These are phyloP conservation scores for Oreohelix idahoensis DNA, from an alignment of 1,140 invertebrate species.

Conservation along the genomic window DNA sequence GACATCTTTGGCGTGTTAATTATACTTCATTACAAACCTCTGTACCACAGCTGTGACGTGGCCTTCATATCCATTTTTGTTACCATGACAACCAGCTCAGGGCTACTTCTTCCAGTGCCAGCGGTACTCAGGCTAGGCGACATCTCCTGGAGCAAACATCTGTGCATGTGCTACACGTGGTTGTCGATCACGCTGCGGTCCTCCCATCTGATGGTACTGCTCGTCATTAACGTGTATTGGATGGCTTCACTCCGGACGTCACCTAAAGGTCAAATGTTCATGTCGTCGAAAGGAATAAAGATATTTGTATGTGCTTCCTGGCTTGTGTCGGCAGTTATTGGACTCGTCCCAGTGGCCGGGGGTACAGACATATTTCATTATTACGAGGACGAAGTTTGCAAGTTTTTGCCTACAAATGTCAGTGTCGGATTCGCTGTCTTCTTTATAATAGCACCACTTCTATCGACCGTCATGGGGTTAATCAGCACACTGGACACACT, in stretches of 20 bases:
- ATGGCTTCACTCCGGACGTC: conserved; percentile 48
- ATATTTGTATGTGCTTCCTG: conserved; percentile 48
- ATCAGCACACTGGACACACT: conserved; percentile 50
- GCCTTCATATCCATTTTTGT: conserved; percentile 51
- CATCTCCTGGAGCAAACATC: conserved; percentile 36
- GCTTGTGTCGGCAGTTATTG: conserved; percentile 49
- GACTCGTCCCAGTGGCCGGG: conserved; percentile 50
- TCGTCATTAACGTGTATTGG: conserved; percentile 55
- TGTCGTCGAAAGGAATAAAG: conserved; percentile 50
- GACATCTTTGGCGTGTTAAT: conserved; percentile 49
- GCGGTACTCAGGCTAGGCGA: conserved; percentile 40
- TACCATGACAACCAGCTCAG: conserved; percentile 46
- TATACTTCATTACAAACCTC: conserved; percentile 52
- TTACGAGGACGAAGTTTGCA: conserved; percentile 39
- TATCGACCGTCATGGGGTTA: conserved; percentile 43
- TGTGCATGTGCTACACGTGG: conserved; percentile 48
- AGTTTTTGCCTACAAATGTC: conserved; percentile 51
- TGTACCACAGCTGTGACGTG: conserved; percentile 56
- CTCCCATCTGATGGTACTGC: conserved; percentile 46
- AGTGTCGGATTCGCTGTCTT: conserved; percentile 50
- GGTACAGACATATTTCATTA: conserved; percentile 24
- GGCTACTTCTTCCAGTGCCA: conserved; percentile 48
- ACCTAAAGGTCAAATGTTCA: conserved; percentile 48
- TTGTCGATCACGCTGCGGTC: conserved; percentile 48
- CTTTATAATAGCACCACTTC: conserved; percentile 47